These are phyloP conservation scores for Notolabrus celidotus DNA, from an alignment of 2,797 vertebrate genomes.

Conservation along the genomic window DNA sequence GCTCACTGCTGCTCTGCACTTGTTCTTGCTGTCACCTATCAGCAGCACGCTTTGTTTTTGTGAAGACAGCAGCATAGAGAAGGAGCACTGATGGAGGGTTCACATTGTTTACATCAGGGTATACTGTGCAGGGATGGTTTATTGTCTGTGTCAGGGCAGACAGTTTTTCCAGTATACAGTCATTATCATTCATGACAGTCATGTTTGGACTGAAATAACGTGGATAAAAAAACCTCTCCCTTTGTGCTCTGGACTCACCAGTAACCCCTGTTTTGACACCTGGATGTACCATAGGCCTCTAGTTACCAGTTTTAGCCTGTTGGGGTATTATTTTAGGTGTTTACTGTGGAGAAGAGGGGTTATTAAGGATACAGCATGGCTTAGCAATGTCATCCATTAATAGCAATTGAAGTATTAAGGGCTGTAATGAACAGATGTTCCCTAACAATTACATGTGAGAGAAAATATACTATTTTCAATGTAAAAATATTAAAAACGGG, in stretches of 20 bases:
- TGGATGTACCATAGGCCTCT: constrained; percentile 5
- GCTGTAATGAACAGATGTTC: no score
- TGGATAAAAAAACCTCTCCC: constrained; percentile 15
- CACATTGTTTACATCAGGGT: background rate
- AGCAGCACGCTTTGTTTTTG: constrained; percentile 47
- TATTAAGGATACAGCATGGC: no score
- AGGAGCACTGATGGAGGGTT: background rate
- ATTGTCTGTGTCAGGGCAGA: background rate
- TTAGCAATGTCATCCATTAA: background rate
- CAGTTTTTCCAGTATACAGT: background rate
- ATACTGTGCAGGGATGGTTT: background rate
- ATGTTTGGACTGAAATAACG: background rate
- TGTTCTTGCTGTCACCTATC: constrained; percentile 47
- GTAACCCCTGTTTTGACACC: background rate
- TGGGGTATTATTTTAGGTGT: background rate
- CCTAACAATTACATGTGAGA: no score
- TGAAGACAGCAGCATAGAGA: constrained; percentile 18
- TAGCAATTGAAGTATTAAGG: no score
- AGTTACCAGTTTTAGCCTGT: background rate
- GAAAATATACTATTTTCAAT: no score
- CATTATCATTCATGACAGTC: background rate
- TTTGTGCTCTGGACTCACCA: constrained; percentile 1
- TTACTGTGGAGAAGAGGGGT: background rate
- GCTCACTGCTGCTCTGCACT: constrained; percentile 46
- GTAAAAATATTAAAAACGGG: no score